Percentiles rank a stretch among this genome's conserved stretches.
These are phyloP conservation scores for Cartodere bifasciata DNA, from an alignment of 2,888 invertebrate species.

Conservation along the genomic window DNA sequence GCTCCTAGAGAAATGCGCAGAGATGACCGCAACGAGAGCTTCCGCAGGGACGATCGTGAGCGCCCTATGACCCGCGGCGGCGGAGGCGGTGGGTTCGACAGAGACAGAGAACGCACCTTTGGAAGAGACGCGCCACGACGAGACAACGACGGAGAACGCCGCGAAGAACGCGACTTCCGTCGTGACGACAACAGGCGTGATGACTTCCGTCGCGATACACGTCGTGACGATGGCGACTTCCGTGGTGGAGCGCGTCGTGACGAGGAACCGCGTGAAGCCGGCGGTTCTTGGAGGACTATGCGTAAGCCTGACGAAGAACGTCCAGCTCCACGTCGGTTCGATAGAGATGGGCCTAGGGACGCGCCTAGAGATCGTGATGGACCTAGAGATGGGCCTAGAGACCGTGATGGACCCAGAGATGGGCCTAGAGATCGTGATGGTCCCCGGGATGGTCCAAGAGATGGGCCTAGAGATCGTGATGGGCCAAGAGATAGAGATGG, in stretches of 20 bases:
- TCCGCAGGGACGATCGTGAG: too few species aligned
- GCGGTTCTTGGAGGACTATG: conserved; percentile 4
- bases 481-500: not conserved
- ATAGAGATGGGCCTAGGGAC: conserved; percentile 6
- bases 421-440: not conserved
- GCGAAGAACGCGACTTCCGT: not conserved
- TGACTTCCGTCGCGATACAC: conserved; percentile 9
- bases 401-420: conserved; percentile 5
- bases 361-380: conserved; percentile 1
- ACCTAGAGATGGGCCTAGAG: conserved; percentile 3
- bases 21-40: conserved; percentile 7
- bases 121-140: not conserved
- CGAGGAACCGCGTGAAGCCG: conserved; percentile 5
- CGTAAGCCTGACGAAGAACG: conserved; percentile 8
- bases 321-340: conserved; percentile 10
- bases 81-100: too few species aligned
- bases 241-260: conserved; percentile 12
- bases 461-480: conserved; percentile 5
- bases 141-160: not conserved
- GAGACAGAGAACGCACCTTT: too few species aligned
- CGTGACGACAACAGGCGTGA: conserved; percentile 5
- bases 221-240: conserved; percentile 10
- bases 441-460: conserved; percentile 1
- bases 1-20: conserved; percentile 11
- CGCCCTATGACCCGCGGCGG: too few species aligned